Evolutionary conservation across 1,140 invertebrate genomes (phyloP), one percentile per base, ranked within the genome.

Genomic region (Ylistrum balloti): DNA sequence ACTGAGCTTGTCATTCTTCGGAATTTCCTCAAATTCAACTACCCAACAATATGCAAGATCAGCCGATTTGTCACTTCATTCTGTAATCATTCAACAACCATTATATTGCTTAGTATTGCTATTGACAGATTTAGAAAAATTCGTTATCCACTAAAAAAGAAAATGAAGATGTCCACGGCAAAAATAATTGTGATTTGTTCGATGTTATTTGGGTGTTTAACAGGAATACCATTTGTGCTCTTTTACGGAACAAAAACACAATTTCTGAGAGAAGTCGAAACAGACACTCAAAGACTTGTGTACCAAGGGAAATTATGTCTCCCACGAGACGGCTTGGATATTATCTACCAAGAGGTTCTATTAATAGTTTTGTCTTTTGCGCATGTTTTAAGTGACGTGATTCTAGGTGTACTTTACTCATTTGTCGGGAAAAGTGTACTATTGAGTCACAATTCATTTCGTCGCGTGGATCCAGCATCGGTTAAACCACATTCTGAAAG

Each of bases 51-150:
- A n/a, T 92, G 91, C 34, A 92, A 92, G 32, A 20, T 92, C 13
- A 90, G 89, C 0, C 56, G 91, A 9, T 92, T 92, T 88, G 41
- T 92, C 35, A 90, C 91, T 9, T 86, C 89, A 28, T 48, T 88
- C 13, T 85, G 90, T 48, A 92, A 92, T 41, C 90, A 89, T 34
- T 88, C 87, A 0, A 88, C 91, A 22, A 92, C 89, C 7, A 88
- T 92, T n/a, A 13, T 92, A 15, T 56, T 92, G 9, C 45, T 90
- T 86, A 88, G 48, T 15, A 92, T 92, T n/a, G 91, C 91, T 5
- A 88, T 88, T 0, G 91, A 92, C 22, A 74, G 91, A n/a, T 92
- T 89, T 88, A 74, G 85, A 32, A 85, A 89, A 20, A 92, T 92
- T 3, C 90, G 91, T 35, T 35, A 41, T 22, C 89, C 89, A 2